A percentile compares a stretch with the other conserved stretches of the same genome.
These are phyloP conservation scores for Agapornis roseicollis DNA, from an alignment of 2,113 vertebrate species.

Conservation along the genomic window DNA sequence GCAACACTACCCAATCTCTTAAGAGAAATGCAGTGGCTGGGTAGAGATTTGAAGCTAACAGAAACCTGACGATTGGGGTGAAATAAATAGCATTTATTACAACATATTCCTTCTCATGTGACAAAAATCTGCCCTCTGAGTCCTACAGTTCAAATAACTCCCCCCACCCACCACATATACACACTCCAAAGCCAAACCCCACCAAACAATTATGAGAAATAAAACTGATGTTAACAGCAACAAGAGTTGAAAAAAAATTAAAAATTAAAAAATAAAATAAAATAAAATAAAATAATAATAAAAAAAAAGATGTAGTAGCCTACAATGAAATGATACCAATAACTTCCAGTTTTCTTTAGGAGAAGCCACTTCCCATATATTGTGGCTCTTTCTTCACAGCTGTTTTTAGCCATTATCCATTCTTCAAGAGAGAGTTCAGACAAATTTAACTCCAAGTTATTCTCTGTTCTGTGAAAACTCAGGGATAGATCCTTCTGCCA, in stretches of 20 bases:
- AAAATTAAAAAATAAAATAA: neutral
- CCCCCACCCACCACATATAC: neutral
- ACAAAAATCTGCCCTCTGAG: constrained; percentile 16
- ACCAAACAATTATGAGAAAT: constrained; percentile 16
- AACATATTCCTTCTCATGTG: constrained; percentile 29
- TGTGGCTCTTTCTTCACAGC: neutral
- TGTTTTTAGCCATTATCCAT: neutral
- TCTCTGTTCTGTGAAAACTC: neutral
- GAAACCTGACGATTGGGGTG: constrained; percentile 31
- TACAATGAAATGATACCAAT: constrained; percentile 2
- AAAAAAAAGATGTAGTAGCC: neutral
- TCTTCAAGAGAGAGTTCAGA: constrained; percentile 8
- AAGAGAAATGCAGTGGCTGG: constrained; percentile 9
- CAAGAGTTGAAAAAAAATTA: neutral
- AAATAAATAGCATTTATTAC: constrained; percentile 62
- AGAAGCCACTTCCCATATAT: neutral
- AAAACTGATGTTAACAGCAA: constrained; percentile 47
- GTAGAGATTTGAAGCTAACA: constrained; percentile 46
- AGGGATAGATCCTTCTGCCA: constrained; percentile 2
- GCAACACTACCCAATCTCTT: constrained; percentile 46
- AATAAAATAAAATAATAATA: too few species aligned
- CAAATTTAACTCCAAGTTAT: constrained; percentile 9
- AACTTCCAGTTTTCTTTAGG: constrained; percentile 22
- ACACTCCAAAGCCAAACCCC: constrained; percentile 44
- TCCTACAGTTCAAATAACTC: neutral